These are phyloP conservation scores for Amphiura filiformis DNA, from an alignment of 35 echinoderm and acorn worm genomes.

Conservation along the genomic window DNA sequence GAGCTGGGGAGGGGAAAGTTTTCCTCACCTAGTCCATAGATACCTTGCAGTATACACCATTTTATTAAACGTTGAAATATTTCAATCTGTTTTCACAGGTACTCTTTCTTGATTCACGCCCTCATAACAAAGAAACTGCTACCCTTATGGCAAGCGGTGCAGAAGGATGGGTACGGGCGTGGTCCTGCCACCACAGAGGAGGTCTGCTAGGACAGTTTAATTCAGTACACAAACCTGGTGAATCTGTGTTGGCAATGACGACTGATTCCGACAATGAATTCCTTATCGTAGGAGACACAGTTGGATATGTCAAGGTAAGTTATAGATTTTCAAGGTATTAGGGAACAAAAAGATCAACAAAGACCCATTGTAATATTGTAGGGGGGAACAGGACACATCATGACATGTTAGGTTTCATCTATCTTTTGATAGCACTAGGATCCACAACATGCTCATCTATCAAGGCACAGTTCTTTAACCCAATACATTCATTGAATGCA, in stretches of 20 bases:
- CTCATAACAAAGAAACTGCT: slow-evolving; percentile 93
- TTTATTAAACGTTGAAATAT: too few species aligned
- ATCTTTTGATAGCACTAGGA: too few species aligned
- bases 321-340: neutral
- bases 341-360: too few species aligned
- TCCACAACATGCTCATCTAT: too few species aligned
- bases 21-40: too few species aligned
- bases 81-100: too few species aligned
- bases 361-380: too few species aligned
- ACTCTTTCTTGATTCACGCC: slow-evolving; percentile 80
- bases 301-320: slow-evolving; percentile 91
- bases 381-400: neutral
- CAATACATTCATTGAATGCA: too few species aligned
- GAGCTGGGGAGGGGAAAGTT: too few species aligned
- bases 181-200: slow-evolving; percentile 96
- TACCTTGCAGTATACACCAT: too few species aligned
- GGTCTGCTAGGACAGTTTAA: slow-evolving; percentile 93
- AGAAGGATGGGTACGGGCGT: slow-evolving; percentile 95
- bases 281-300: slow-evolving; percentile 80
- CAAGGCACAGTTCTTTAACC: too few species aligned
- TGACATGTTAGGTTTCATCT: neutral
- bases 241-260: slow-evolving; percentile 82
- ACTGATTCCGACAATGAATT: slow-evolving; percentile 84
- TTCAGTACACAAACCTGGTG: slow-evolving; percentile 74
- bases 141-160: slow-evolving; percentile 92